These are phyloP conservation scores for Fragum whitleyi DNA, from an alignment of 2,888 invertebrate species.

Conservation along the genomic window DNA sequence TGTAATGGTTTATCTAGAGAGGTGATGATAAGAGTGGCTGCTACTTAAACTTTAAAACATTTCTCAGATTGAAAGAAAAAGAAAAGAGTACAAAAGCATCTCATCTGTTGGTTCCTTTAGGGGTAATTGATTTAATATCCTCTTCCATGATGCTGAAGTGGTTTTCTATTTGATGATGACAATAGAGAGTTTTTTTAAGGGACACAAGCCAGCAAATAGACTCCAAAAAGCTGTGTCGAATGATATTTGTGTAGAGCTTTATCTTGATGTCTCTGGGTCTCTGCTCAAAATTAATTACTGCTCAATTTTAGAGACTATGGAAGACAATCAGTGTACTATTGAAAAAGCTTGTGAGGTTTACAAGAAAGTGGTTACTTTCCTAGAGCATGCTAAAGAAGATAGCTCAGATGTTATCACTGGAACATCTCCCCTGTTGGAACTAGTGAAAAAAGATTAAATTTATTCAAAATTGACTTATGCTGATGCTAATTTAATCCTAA, in stretches of 20 bases:
- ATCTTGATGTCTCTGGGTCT: slow-evolving; percentile 38
- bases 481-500: slow-evolving; percentile 33
- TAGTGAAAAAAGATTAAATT: slow-evolving; percentile 35
- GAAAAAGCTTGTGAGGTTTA: slow-evolving; percentile 39
- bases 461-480: slow-evolving; percentile 29
- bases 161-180: slow-evolving; percentile 30
- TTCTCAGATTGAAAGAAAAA: no score
- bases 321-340: no score
- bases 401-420: no score
- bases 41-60: no score
- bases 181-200: slow-evolving; percentile 36
- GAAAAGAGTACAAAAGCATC: no score
- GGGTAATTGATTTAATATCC: slow-evolving; percentile 3
- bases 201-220: slow-evolving; percentile 11
- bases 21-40: slow-evolving; percentile 35
- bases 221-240: slow-evolving; percentile 44
- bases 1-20: slow-evolving; percentile 25
- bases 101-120: no score
- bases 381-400: no score
- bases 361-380: no score
- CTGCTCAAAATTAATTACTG: slow-evolving; percentile 52
- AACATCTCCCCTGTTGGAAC: no score
- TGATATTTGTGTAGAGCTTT: no score
- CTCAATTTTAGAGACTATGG: slow-evolving; percentile 52
- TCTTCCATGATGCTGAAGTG: no score